These are phyloP conservation scores for Poecilia latipinna DNA, from an alignment of 2,113 vertebrate genomes.

Conservation along the genomic window DNA sequence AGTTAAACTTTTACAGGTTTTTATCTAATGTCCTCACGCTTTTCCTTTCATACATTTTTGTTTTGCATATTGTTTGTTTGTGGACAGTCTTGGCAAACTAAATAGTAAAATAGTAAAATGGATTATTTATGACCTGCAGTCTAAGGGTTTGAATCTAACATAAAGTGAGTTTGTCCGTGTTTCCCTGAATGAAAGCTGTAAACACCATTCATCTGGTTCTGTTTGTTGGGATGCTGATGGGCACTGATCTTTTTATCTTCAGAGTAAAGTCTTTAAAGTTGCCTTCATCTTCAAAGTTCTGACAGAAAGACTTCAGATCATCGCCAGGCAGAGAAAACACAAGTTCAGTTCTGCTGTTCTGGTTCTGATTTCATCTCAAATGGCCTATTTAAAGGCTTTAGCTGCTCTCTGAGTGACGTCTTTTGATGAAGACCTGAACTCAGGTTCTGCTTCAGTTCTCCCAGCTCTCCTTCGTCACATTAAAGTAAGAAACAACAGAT, in stretches of 20 bases:
- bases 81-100: background rate
- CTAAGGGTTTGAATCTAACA: too few relatives aligned
- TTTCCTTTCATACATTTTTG: too few relatives aligned
- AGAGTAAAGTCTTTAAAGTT: too few relatives aligned
- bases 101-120: background rate
- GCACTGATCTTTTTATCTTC: too few relatives aligned
- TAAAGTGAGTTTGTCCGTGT: too few relatives aligned
- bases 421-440: background rate
- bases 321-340: too few relatives aligned
- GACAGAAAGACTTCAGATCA: too few relatives aligned
- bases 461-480: background rate
- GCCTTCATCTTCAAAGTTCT: too few relatives aligned
- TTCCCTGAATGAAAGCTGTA: too few relatives aligned
- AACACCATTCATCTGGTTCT: too few relatives aligned
- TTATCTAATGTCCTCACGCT: background rate
- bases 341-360: background rate
- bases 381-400: background rate
- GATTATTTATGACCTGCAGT: background rate
- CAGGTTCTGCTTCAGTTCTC: background rate
- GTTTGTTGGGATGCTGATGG: too few relatives aligned
- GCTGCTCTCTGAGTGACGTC: background rate
- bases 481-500: constrained; percentile 40
- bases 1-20: too few relatives aligned
- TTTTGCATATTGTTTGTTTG: background rate
- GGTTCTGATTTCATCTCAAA: background rate